Base-by-base conservation (phyloP, 2,113 vertebrate genomes). In the Hylia prasina region DNA sequence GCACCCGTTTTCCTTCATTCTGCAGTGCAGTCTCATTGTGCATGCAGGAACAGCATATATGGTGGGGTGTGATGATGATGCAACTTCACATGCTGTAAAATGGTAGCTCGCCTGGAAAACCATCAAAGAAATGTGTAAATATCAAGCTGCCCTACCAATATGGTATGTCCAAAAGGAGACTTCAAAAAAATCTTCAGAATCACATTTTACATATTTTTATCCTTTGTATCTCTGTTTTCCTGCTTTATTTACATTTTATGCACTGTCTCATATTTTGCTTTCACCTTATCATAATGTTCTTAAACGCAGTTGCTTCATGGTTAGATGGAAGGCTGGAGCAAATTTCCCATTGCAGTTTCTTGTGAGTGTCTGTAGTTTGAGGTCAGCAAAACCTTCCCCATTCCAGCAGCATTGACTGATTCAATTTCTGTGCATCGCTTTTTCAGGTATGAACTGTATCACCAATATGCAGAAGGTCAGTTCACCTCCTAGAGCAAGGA, bases 191-290 rank as follows among this genome's bases (percentile, higher is more conserved):
- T 33, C 58, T 97, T 82, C 48, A 91, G 53, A 89, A 65, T 65
- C 42, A 39, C n/a, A 40, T 94, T 70, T 82, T 97, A 54, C 89
- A 27, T 66, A 78, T 79, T 97, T 95, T 83, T 94, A 88, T 89
- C 45, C 31, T 73, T 87, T 56, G 9, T 75, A 87, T 92, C 64
- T 93, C 65, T 90, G 37, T 9, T 75, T 70, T 73, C 94, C 51
- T 22, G 61, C 39, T 95, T 90, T 84, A 93, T 96, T 97, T 97
- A 76, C 57, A 56, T 89, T 93, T 95, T 70, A 68, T 80, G 18
- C 27, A 63, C 44, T 63, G 47, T 66, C 28, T 60, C 65, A 57
- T 95, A 57, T 75, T 96, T 94, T 97, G 51, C 85, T 93, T 86
- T 84, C 39, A 58, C 42, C 72, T 88, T 89, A 77, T 82, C 64